Base-by-base conservation (phyloP, 2,797 vertebrate species). In the Crenichthys baileyi region DNA sequence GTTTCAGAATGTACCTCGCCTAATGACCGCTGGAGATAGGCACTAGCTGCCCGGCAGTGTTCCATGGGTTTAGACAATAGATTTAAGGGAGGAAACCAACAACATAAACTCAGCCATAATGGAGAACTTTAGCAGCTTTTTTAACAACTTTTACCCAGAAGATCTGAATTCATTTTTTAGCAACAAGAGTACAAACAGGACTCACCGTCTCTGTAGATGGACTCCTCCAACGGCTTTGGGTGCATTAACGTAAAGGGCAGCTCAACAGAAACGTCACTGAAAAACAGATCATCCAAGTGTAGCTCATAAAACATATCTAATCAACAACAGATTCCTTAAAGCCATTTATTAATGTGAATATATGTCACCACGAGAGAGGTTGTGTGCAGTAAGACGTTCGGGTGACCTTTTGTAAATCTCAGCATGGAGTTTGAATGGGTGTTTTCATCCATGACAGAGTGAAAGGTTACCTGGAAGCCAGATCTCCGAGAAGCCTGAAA, bases 221-320 rank as follows among this genome's bases (percentile, higher is more conserved):
- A 94, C 0, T 98, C 97, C 68, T 98, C 97, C 58, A 94, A 85
- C 5, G 98, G 98, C 87, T 98, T 98, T 5, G 97, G 97, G 76
- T 98, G 97, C 98, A 99, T 99, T 80, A 99, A 85, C 0, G 97
- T 99, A 90, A 99, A 98, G 0, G 98, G 97, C 50, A 99, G 95
- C 78, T 98, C 97, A 0, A 99, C 97, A 0, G 97, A 96, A n/a
- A 98, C 97, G 0, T 99, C 98, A 0, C 97, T 99, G 95, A 20
- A 84, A 88, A 48, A 89, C 70, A 88, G 20, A 88, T 2, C n/a
- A 39, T 20, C 1, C 7, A 3, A 1, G n/a, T 26, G 70, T 31
- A 41, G 9, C 6, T 61, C 58, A 60, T 6, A 18, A 53, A 56
- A 29, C 39, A 20, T 41, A 20, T 5, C 63, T 24, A 22, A 41